Percentiles rank a stretch among this genome's conserved stretches.
These are phyloP conservation scores for Catagonus wagneri DNA, from an alignment of 2,113 vertebrate species.

Conservation along the genomic window DNA sequence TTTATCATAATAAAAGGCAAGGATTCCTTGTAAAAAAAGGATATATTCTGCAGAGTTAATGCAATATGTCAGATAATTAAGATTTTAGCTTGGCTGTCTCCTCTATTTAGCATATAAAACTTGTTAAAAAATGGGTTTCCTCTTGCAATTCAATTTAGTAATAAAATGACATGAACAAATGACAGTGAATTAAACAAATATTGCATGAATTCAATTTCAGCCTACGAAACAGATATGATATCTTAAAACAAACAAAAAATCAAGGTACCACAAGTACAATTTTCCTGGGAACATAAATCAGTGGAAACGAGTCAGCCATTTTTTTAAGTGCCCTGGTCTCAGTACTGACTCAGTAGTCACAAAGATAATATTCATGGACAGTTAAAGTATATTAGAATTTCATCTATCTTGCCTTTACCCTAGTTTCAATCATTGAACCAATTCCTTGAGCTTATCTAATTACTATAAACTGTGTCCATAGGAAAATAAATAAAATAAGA, in stretches of 20 bases:
- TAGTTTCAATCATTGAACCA: constrained; percentile 38
- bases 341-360: neutral
- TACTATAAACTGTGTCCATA: constrained; percentile 21
- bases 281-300: neutral
- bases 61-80: constrained; percentile 18
- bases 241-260: neutral
- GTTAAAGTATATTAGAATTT: constrained; percentile 41
- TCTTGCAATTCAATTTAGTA: constrained; percentile 44
- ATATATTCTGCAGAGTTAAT: constrained; percentile 17
- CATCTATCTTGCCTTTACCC: constrained; percentile 6
- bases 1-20: constrained; percentile 50
- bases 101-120: constrained; percentile 52
- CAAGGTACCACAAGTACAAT: neutral
- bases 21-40: neutral
- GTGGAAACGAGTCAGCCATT: neutral
- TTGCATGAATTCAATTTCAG: constrained; percentile 16
- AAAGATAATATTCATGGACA: constrained; percentile 6
- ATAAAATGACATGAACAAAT: neutral
- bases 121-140: neutral
- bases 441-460: constrained; percentile 20
- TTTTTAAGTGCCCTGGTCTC: neutral
- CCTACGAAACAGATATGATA: neutral
- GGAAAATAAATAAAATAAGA: neutral
- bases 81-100: neutral
- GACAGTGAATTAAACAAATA: constrained; percentile 17